Conservation (phyloP, 2,797 vertebrate genomes). For the Holocentrus rufus region DNA sequence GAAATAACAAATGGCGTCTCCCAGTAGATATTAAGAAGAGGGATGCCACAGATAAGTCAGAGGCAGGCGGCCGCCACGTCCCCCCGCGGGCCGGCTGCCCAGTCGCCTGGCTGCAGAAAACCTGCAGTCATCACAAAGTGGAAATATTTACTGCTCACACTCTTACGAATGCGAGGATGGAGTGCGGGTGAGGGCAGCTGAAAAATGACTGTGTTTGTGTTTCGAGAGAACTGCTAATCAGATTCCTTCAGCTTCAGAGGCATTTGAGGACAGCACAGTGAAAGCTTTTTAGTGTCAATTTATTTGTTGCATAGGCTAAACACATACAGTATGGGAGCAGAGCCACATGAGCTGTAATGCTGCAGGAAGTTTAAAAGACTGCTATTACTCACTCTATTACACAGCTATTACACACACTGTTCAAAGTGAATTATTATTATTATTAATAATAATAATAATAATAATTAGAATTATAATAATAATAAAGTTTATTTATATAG, state of each 20-base stretch:
- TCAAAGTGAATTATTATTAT: no score
- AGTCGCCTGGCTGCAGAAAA: slow-evolving; percentile 76
- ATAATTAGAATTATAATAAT: no score
- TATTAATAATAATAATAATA: no score
- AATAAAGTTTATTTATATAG: no score
- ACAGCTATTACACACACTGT: no score
- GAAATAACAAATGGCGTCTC: slow-evolving; percentile 79
- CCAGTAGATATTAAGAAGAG: slow-evolving; percentile 78
- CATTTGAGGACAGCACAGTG: slow-evolving; percentile 66
- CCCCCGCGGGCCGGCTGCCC: slow-evolving; percentile 72
- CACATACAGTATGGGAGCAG: slow-evolving; percentile 24
- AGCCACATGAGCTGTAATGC: slow-evolving; percentile 31
- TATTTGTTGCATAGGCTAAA: slow-evolving; percentile 43
- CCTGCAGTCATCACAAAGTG: slow-evolving; percentile 84
- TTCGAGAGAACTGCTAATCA: slow-evolving; percentile 77
- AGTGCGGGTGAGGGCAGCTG: slow-evolving; percentile 67
- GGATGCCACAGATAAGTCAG: slow-evolving; percentile 80
- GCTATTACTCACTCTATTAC: not conserved
- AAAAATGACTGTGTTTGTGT: slow-evolving; percentile 81
- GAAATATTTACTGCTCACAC: slow-evolving; percentile 82
- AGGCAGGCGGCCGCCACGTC: slow-evolving; percentile 49
- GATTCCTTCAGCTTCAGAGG: slow-evolving; percentile 70
- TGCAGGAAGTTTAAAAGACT: slow-evolving; percentile 14
- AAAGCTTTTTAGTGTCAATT: slow-evolving; percentile 55
- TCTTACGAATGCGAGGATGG: slow-evolving; percentile 66